Conservation (phyloP, 2,113 vertebrate genomes). For the Colinus virginianus region DNA sequence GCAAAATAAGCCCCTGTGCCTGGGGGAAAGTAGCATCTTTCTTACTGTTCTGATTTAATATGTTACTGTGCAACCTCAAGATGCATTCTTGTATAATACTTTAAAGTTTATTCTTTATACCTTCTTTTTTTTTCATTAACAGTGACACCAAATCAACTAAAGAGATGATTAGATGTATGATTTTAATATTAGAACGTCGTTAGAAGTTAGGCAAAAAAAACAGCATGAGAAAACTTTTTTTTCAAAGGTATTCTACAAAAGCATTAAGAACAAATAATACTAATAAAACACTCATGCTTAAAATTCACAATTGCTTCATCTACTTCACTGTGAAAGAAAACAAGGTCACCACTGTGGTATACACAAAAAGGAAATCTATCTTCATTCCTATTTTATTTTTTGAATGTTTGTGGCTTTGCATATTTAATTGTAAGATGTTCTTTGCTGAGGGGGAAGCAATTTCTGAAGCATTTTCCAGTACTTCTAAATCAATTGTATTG, state of each 20-base stretch:
- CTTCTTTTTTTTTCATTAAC: not conserved
- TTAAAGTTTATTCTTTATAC: not conserved
- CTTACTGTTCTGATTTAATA: constrained; percentile 61
- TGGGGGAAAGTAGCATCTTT: constrained; percentile 63
- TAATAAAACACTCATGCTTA: not conserved
- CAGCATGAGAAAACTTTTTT: not conserved
- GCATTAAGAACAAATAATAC: not conserved
- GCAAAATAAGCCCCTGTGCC: constrained; percentile 54
- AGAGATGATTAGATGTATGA: not conserved
- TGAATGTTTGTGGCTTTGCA: not conserved
- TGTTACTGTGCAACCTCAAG: constrained; percentile 51
- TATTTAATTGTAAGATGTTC: not conserved
- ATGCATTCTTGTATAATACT: constrained; percentile 65
- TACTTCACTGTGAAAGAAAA: not conserved
- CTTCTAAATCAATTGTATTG: not conserved
- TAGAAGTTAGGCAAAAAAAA: not conserved
- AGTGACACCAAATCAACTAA: not conserved
- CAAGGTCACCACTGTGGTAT: not conserved
- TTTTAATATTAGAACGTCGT: not conserved
- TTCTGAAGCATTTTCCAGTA: not conserved
- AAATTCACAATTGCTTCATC: not conserved
- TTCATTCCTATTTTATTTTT: not conserved
- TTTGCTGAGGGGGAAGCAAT: rapidly evolving
- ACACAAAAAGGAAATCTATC: not conserved
- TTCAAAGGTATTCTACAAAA: not conserved